Conservation (phyloP, 2,113 vertebrate species). For the Leucoraja erinaceus region DNA sequence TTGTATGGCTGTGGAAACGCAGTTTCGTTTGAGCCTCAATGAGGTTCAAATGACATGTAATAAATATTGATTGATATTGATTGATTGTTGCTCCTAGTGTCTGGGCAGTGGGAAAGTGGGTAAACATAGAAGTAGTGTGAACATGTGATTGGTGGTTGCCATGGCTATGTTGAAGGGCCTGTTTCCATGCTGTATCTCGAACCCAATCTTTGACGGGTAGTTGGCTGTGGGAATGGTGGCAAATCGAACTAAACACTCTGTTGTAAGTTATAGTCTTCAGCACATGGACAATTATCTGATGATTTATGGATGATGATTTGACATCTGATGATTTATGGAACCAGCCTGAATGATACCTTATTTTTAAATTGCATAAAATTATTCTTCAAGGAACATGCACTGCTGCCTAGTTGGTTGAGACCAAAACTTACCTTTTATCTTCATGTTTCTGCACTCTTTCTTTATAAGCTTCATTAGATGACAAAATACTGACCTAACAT, state of each 20-base stretch:
- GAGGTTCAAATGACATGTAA: too few species aligned
- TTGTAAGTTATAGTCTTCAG: neutral
- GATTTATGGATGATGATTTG: neutral
- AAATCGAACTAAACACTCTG: neutral
- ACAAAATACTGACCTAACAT: neutral
- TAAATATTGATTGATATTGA: too few species aligned
- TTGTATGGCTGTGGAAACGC: too few species aligned
- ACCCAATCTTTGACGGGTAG: neutral
- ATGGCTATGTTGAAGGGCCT: too few species aligned
- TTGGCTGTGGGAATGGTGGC: neutral
- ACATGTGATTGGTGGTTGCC: too few species aligned
- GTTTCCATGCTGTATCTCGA: too few species aligned
- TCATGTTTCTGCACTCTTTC: neutral
- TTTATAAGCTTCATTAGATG: neutral
- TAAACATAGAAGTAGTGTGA: too few species aligned
- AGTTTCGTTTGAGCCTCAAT: too few species aligned
- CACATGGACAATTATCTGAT: neutral
- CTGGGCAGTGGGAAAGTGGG: too few species aligned
- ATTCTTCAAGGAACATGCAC: neutral
- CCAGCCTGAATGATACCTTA: too few species aligned
- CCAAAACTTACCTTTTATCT: too few species aligned
- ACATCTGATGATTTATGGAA: neutral
- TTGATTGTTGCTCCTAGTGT: too few species aligned
- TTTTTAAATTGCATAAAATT: neutral
- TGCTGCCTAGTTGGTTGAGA: neutral